Evolutionary conservation across 1,140 invertebrate species (phyloP), one percentile per base, ranked within the genome.

Genomic region (Parasteatoda tepidariorum): DNA sequence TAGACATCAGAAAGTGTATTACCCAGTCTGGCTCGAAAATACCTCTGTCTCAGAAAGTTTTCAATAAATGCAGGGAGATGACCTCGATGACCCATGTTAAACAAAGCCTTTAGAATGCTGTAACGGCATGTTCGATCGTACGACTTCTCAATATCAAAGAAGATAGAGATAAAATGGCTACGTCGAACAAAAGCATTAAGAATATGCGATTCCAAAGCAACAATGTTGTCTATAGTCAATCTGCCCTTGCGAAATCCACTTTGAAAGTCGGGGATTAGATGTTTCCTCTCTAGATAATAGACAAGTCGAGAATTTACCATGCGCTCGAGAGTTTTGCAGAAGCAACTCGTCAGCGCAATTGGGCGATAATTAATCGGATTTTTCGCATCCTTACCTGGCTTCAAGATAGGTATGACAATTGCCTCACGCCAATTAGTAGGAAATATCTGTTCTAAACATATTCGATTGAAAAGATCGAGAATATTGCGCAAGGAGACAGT

Each of bases 121-220:
- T 86, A 71, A 9, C 87, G 84, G 88, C 89, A 89, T 0, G 89
- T 87, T 74, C 83, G 85, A 68, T 90, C 89, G 64, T 89, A 90
- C 0, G 89, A 88, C 85, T 89, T 89, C 64, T 87, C 86, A 3
- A 90, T 84, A 55, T 90, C 89, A 18, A 90, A 85, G 15, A 89
- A 81, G 0, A 89, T 31, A 48, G 87, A 83, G 0, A 83, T 81
- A 6, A 87, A 87, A 9, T 85, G 75, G 54, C 87, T 78, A 3
- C 88, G 87, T 83, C 85, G 85, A 71, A 88, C 88, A 28, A 87
- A 88, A n/a, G 86, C 85, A 11, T 84, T 41, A 2, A 71, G 83
- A 2, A 90, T 87, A 57, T 88, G 78, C 73, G 88, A 87, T 0
- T 86, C 86, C 22, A 91, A 85, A 66, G 87, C 78, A 0, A 86